Conservation (phyloP, 2,113 vertebrate species). For the Pterocles gutturalis region DNA sequence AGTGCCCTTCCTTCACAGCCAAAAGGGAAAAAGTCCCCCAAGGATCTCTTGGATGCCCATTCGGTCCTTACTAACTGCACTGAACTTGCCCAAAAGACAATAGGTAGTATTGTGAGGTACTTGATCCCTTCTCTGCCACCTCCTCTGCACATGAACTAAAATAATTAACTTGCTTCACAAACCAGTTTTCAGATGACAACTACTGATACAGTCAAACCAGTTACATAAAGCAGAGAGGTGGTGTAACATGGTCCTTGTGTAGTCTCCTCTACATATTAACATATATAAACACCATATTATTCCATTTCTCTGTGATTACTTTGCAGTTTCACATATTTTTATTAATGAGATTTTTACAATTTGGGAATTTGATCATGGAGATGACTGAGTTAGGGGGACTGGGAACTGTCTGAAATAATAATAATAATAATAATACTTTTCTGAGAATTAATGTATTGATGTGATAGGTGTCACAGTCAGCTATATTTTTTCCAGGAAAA, state of each 20-base stretch:
- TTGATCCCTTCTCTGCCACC: neutral
- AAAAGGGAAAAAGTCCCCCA: neutral
- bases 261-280: neutral
- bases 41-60: neutral
- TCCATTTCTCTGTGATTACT: neutral
- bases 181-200: neutral
- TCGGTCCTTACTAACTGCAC: neutral
- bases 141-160: neutral
- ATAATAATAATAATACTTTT: neutral
- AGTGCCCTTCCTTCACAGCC: neutral
- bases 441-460: neutral
- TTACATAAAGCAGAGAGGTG: neutral
- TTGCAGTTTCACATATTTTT: neutral
- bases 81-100: neutral
- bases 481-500: neutral
- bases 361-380: neutral
- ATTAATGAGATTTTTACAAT: neutral
- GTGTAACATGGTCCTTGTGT: neutral
- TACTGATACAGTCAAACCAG: neutral
- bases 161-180: neutral
- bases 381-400: neutral
- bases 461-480: neutral
- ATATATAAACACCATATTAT: neutral
- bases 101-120: accelerated
- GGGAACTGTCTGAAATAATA: neutral